Percentiles rank a stretch among this genome's conserved stretches.
Evolutionary conservation across 2,888 invertebrate species (phyloP).

Genomic region (Tiliacea aurago): DNA sequence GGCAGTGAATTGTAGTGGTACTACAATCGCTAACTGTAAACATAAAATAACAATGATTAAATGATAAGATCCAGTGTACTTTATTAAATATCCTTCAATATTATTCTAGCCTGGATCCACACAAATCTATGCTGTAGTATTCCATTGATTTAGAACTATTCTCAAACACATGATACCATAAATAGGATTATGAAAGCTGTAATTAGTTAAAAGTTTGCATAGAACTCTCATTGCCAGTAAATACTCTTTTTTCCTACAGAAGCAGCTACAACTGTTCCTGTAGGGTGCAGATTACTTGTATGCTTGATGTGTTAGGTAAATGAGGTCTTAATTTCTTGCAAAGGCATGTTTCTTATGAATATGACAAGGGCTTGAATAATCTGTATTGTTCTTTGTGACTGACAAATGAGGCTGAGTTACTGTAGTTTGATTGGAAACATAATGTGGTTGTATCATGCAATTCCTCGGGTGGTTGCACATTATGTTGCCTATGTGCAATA

Average conservation of each 20-base stretch:
- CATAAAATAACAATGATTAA: conserved; percentile 4
- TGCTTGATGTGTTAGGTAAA: not conserved
- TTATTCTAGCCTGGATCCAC: not conserved
- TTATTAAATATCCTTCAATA: not conserved
- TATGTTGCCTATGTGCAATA: not conserved
- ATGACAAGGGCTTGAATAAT: not conserved
- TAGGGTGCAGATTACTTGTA: not conserved
- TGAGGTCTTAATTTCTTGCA: not conserved
- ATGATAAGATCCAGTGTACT: not conserved
- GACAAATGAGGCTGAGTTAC: not conserved
- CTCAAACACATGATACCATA: not conserved
- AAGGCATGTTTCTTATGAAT: not conserved
- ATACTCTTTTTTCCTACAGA: not conserved
- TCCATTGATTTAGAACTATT: not conserved
- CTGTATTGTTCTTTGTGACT: not conserved
- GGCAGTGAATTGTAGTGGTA: conserved; percentile 4
- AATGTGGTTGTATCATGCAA: not conserved
- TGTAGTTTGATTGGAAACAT: not conserved
- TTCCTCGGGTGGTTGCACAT: no score
- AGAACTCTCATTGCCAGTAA: not conserved
- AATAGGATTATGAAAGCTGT: not conserved
- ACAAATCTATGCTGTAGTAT: no score
- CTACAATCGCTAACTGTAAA: conserved; percentile 11
- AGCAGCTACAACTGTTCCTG: not conserved
- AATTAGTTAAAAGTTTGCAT: no score